Evolutionary conservation across 2,797 vertebrate species (phyloP).

Genomic region (Fundulus diaphanus): DNA sequence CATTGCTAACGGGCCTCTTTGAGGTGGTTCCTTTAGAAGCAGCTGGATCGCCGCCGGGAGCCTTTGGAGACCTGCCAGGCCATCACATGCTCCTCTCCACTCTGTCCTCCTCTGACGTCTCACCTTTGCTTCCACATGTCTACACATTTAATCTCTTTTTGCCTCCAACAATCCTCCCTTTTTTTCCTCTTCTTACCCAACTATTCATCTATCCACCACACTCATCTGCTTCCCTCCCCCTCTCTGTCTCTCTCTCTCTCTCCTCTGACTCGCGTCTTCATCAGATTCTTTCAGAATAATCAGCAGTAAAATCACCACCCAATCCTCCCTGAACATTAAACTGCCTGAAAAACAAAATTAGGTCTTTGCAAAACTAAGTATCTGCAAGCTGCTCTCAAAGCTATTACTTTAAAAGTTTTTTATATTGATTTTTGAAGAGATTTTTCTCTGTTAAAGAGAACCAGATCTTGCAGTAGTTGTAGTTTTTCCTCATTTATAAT

Average conservation of each 20-base stretch:
- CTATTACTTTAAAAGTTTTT: slow-evolving; percentile 7
- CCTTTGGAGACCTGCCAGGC: slow-evolving; percentile 53
- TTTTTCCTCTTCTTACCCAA: neutral
- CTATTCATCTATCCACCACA: slow-evolving; percentile 12
- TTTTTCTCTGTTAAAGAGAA: neutral
- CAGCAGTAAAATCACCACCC: slow-evolving; percentile 32
- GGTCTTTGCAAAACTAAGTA: slow-evolving; percentile 37
- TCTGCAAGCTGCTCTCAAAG: slow-evolving; percentile 8
- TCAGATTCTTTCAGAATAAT: slow-evolving; percentile 27
- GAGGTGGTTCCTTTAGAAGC: slow-evolving; percentile 55
- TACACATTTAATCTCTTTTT: slow-evolving; percentile 36
- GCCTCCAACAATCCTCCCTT: neutral
- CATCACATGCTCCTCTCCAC: slow-evolving; percentile 40
- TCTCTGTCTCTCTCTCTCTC: neutral
- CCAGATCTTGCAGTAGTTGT: neutral
- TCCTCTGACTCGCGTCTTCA: slow-evolving; percentile 7
- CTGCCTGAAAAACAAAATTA: slow-evolving; percentile 39
- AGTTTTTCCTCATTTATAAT: neutral
- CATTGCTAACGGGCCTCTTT: slow-evolving; percentile 36
- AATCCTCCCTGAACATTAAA: slow-evolving; percentile 22
- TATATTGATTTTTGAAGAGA: neutral
- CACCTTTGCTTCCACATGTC: slow-evolving; percentile 33
- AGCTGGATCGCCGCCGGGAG: slow-evolving; percentile 49
- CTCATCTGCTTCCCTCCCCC: slow-evolving; percentile 19
- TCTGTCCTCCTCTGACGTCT: slow-evolving; percentile 42